Conservation (phyloP, 2,888 invertebrate species). For the Hirtodrosophila confusa region DNA sequence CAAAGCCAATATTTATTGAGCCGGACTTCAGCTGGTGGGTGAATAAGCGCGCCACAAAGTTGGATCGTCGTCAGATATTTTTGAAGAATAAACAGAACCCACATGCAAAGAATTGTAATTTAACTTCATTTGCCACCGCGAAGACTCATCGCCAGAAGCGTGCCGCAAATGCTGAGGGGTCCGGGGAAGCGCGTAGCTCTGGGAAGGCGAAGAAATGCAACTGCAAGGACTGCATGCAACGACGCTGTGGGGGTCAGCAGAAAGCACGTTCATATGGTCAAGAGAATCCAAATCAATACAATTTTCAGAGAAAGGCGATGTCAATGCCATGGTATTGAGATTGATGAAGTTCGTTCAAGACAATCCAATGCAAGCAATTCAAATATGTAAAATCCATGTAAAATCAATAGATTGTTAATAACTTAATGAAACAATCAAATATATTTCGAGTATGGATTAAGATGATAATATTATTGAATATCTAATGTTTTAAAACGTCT, state of each 20-base stretch:
- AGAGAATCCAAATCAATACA: conserved; percentile 5
- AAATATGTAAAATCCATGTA: conserved; percentile 5
- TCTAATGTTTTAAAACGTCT: too few relatives aligned
- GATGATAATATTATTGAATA: background rate
- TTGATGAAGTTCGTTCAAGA: background rate
- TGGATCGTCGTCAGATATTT: conserved; percentile 45
- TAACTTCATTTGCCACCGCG: conserved; percentile 28
- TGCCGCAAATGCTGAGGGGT: background rate
- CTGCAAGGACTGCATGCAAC: conserved; percentile 39
- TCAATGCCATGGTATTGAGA: conserved; percentile 45
- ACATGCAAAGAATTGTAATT: conserved; percentile 46
- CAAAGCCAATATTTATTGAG: conserved; percentile 35
- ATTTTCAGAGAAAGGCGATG: background rate
- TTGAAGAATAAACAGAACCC: conserved; percentile 29
- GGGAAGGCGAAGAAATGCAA: conserved; percentile 28
- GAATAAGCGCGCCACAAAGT: conserved; percentile 27
- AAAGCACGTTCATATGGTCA: background rate
- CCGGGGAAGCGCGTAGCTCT: background rate
- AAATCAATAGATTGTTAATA: background rate
- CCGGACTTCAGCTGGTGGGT: conserved; percentile 53
- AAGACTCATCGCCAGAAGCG: conserved; percentile 28
- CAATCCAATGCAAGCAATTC: too few relatives aligned
- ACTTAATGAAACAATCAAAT: background rate
- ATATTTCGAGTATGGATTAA: conserved; percentile 1
- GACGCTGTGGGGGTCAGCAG: conserved; percentile 16